Conservation (phyloP, 92 coral and sea anemone species). For the Heteractis magnifica region DNA sequence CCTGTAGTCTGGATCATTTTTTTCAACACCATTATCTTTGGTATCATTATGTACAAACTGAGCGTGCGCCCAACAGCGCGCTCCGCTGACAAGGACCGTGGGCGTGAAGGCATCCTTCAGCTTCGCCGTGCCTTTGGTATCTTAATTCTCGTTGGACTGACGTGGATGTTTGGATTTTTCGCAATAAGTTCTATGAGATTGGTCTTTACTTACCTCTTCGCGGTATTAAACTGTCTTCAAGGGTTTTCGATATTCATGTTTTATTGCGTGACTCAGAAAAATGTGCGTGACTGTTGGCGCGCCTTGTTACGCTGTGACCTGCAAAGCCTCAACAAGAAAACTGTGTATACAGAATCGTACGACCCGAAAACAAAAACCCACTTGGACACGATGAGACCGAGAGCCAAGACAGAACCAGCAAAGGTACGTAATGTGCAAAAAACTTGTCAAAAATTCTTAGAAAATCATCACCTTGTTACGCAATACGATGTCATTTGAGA, state of each 20-base stretch:
- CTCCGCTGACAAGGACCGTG: conserved; percentile 81
- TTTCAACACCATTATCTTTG: conserved; percentile 75
- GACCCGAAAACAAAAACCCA: conserved; percentile 84
- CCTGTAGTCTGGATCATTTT: conserved; percentile 79
- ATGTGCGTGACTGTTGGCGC: conserved; percentile 95
- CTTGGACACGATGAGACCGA: conserved; percentile 82
- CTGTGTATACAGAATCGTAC: conserved; percentile 85
- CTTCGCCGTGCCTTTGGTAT: conserved; percentile 94
- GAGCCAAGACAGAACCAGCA: conserved; percentile 71
- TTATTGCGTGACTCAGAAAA: conserved; percentile 92
- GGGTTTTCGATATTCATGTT: conserved; percentile 93
- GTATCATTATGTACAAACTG: conserved; percentile 90
- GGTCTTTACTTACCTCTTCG: conserved; percentile 81
- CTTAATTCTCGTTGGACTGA: conserved; percentile 86
- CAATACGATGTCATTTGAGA: neutral
- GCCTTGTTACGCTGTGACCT: conserved; percentile 88
- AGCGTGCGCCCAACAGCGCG: conserved; percentile 87
- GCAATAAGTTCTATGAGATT: conserved; percentile 85
- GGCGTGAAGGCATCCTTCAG: conserved; percentile 67
- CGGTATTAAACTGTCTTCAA: conserved; percentile 84
- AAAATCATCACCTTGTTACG: neutral
- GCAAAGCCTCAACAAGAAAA: conserved; percentile 70
- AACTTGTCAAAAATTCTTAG: neutral
- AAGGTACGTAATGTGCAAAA: conserved; percentile 38
- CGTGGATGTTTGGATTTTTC: conserved; percentile 94